A percentile compares a stretch with the other conserved stretches of the same genome.
These are phyloP conservation scores for Psettodes erumei DNA, from an alignment of 2,113 vertebrate genomes.

Conservation along the genomic window DNA sequence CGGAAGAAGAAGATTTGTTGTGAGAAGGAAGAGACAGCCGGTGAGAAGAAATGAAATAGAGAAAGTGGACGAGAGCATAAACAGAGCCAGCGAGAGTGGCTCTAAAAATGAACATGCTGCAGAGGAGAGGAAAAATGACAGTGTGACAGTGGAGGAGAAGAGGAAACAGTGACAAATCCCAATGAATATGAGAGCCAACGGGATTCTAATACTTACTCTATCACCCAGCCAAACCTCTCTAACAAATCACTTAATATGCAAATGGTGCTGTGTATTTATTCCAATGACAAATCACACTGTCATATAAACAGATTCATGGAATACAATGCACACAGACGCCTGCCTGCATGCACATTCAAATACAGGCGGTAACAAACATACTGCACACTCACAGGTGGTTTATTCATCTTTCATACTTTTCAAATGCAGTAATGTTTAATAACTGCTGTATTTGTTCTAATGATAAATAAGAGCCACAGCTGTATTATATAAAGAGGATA, in stretches of 20 bases:
- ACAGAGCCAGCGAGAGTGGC: not conserved
- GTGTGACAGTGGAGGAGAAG: constrained; percentile 9
- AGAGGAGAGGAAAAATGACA: constrained; percentile 24
- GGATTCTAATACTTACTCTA: constrained; percentile 53
- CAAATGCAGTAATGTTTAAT: constrained; percentile 24
- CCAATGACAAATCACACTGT: constrained; percentile 54
- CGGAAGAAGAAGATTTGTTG: not conserved
- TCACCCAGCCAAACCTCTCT: constrained; percentile 43
- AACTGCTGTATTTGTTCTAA: constrained; percentile 36
- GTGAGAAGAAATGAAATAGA: not conserved
- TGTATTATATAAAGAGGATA: constrained; percentile 32
- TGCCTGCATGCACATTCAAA: constrained; percentile 8
- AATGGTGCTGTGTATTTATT: constrained; percentile 61
- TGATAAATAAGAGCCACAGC: constrained; percentile 20
- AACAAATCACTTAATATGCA: constrained; percentile 73
- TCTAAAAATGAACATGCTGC: not conserved
- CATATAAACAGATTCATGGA: constrained; percentile 40
- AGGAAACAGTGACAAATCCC: constrained; percentile 44
- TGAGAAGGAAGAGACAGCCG: not conserved
- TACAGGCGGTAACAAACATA: not conserved
- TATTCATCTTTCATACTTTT: constrained; percentile 33
- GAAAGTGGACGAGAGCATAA: not conserved
- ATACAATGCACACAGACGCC: constrained; percentile 21
- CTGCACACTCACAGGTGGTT: constrained; percentile 16
- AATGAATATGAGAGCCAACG: constrained; percentile 43